Evolutionary conservation across 2,797 vertebrate species (phyloP).

Genomic region (Fistularia tabacaria): DNA sequence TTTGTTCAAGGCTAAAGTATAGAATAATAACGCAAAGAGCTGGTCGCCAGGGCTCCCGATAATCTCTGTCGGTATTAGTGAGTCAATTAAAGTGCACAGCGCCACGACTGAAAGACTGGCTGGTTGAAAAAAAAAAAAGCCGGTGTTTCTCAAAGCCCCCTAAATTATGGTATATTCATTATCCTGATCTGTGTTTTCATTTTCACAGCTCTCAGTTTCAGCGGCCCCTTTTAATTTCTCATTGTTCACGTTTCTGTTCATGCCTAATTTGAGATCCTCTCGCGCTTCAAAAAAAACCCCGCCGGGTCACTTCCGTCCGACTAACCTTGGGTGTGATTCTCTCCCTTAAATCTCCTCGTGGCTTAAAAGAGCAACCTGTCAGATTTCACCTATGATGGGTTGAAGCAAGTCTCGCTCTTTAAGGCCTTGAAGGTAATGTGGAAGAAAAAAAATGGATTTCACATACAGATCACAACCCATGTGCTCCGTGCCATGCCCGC

Average conservation of each 20-base stretch:
- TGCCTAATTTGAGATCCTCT: constrained; percentile 8
- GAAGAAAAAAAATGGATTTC: constrained; percentile 59
- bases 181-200: constrained; percentile 24
- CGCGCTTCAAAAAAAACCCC: constrained; percentile 27
- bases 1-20: constrained; percentile 25
- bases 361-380: constrained; percentile 92
- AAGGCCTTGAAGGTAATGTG: constrained; percentile 95
- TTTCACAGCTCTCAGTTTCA: constrained; percentile 9
- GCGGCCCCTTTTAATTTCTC: constrained; percentile 9
- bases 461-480: constrained; percentile 46
- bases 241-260: constrained; percentile 9
- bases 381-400: constrained; percentile 89
- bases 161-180: constrained; percentile 18
- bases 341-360: constrained; percentile 64
- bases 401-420: constrained; percentile 94
- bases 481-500: no score
- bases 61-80: constrained; percentile 11
- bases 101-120: constrained; percentile 20
- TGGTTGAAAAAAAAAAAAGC: constrained; percentile 26
- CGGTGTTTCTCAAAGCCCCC: constrained; percentile 1
- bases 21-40: constrained; percentile 3
- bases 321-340: constrained; percentile 87
- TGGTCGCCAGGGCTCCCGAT: constrained; percentile 11
- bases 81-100: constrained; percentile 25
- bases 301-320: constrained; percentile 49